Conservation (phyloP, 2,113 vertebrate genomes). For the Dasyornis broadbenti region DNA sequence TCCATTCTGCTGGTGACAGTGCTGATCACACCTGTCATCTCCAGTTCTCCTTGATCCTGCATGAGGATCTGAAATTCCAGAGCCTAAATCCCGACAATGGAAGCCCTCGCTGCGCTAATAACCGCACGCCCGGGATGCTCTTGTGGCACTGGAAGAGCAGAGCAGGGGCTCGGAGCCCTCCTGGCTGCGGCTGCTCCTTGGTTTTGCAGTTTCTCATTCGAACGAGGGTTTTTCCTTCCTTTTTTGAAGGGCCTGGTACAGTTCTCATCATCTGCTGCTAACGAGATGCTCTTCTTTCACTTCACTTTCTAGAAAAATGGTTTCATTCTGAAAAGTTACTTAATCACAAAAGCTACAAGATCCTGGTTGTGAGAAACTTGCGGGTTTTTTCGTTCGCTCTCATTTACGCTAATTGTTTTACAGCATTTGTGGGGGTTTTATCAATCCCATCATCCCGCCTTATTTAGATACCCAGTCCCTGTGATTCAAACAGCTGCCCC, state of each 20-base stretch:
- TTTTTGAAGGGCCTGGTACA: not conserved
- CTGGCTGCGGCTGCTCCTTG: not conserved
- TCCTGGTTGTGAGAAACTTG: not conserved
- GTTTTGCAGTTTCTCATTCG: not conserved
- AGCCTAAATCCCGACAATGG: not conserved
- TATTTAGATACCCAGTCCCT: not conserved
- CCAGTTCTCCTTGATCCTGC: not conserved
- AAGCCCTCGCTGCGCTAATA: not conserved
- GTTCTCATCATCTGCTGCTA: not conserved
- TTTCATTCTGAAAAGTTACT: not conserved
- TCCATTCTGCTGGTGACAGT: not conserved
- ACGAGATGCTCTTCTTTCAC: not conserved
- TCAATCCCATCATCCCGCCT: not conserved
- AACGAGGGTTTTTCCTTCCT: not conserved
- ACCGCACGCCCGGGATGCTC: not conserved
- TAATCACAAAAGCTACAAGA: not conserved
- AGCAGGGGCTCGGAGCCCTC: not conserved
- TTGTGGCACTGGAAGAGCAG: not conserved
- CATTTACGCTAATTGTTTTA: not conserved
- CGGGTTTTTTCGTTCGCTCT: not conserved
- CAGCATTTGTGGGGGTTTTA: not conserved
- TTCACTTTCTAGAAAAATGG: not conserved
- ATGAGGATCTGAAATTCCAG: not conserved
- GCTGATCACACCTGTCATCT: not conserved
- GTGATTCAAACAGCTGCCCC: not conserved